Evolutionary conservation across 2,113 vertebrate species (phyloP).

Genomic region (Oxyruncus cristatus): DNA sequence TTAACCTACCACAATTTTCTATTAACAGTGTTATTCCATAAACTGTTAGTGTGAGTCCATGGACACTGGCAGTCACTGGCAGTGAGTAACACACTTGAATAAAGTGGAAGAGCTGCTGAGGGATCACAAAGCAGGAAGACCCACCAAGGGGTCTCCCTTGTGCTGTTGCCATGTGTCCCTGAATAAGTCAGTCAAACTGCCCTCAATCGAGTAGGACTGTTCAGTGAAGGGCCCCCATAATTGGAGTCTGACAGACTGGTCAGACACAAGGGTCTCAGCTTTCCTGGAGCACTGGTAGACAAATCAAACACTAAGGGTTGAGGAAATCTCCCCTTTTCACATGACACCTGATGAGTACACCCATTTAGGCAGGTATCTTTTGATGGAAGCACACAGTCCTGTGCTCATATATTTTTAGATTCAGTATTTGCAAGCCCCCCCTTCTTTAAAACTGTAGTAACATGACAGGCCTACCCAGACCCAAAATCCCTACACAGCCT

Average conservation of each 20-base stretch:
- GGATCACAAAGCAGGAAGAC: too few relatives aligned
- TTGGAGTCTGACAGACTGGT: neutral
- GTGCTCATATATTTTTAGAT: neutral
- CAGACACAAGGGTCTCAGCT: neutral
- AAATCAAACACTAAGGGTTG: neutral
- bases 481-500: neutral
- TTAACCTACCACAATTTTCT: neutral
- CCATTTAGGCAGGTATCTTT: neutral
- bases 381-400: neutral
- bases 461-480: rapidly evolving
- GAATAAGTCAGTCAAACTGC: too few relatives aligned
- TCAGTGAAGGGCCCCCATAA: neutral
- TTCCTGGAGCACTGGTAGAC: neutral
- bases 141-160: neutral
- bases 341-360: neutral
- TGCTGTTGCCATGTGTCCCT: neutral
- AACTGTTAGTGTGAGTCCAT: neutral
- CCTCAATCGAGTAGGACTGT: neutral
- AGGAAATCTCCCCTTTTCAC: neutral
- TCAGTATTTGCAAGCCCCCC: neutral
- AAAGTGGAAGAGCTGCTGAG: neutral
- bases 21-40: neutral
- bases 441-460: neutral
- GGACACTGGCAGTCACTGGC: neutral
- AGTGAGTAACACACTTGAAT: rapidly evolving